Conservation (phyloP, 2,113 vertebrate genomes). For the Cichladusa arquata region DNA sequence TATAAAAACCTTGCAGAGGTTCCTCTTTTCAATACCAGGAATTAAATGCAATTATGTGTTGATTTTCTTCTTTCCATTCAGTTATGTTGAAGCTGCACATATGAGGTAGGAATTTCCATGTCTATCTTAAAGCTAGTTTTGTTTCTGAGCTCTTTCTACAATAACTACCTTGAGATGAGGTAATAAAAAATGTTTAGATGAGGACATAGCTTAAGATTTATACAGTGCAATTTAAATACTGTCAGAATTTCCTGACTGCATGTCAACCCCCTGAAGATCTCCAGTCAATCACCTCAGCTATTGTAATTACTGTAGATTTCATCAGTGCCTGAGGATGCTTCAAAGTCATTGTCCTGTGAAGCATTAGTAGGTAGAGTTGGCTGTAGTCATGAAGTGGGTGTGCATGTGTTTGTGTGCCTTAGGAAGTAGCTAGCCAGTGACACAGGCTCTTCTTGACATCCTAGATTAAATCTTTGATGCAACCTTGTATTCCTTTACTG, state of each 20-base stretch:
- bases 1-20: not conserved
- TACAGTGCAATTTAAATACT: not conserved
- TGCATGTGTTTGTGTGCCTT: not conserved
- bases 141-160: not conserved
- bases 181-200: not conserved
- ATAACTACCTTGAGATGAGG: not conserved
- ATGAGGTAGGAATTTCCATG: not conserved
- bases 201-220: not conserved
- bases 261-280: not conserved
- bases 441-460: not conserved
- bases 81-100: not conserved
- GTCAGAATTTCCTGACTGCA: not conserved
- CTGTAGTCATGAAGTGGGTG: not conserved
- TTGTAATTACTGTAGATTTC: not conserved
- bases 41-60: not conserved
- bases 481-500: not conserved
- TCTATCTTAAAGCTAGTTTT: not conserved
- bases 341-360: not conserved
- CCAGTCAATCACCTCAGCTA: not conserved
- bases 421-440: not conserved
- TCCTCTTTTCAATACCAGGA: not conserved
- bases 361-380: not conserved
- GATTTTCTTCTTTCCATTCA: not conserved
- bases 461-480: not conserved
- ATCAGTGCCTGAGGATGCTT: not conserved